Evolutionary conservation across 2,797 vertebrate species (phyloP), one percentile per base, ranked within the genome.

Genomic region (Eidolon dupreanum): DNA sequence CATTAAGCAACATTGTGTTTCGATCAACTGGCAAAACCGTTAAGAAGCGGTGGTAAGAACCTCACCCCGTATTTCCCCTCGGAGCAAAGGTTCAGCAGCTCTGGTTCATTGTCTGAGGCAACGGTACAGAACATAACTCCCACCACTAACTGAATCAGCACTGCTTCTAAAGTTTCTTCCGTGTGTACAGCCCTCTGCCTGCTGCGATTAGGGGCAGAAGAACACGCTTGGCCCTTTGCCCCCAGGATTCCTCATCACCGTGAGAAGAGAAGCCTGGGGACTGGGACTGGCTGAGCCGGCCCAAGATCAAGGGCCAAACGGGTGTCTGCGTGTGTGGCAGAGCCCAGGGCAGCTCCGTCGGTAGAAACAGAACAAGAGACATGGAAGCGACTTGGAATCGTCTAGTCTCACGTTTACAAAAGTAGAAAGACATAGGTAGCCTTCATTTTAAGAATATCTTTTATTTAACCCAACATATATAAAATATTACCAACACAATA

Each of bases 261-360:
- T 20, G 0, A 6, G 24, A 13, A 38, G 22, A 38, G 74, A 81
- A 38, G 65, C 63, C 75, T 13, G 12, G 28, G 36, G 46, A 24
- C 2, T 2, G 36, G 38, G 12, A 11, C n/a, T 49, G 10, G 3
- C 63, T 24, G 65, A 46, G 31, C 28, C 51, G 33, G 61, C 53
- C 51, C 17, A 4, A 57, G 41, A 38, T 12, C 61, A 0, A 28
- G 65, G 82, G 26, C 24, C 19, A 15, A 13, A 66, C 59, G 0
- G 4, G 41, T 26, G 41, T 13, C 10, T 28, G 57, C 8, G 2
- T 6, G 17, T 0, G 8, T 13, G 17, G 53, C 36, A 68, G 19
- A 73, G 36, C 26, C n/a, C 8, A 17, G 22, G 20, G 16, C 8
- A 15, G 38, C 2, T 0, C 49, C 33, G 5, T 41, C 4, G 0